Base-by-base conservation (phyloP, 2,113 vertebrate genomes). In the Bambusicola thoracicus region DNA sequence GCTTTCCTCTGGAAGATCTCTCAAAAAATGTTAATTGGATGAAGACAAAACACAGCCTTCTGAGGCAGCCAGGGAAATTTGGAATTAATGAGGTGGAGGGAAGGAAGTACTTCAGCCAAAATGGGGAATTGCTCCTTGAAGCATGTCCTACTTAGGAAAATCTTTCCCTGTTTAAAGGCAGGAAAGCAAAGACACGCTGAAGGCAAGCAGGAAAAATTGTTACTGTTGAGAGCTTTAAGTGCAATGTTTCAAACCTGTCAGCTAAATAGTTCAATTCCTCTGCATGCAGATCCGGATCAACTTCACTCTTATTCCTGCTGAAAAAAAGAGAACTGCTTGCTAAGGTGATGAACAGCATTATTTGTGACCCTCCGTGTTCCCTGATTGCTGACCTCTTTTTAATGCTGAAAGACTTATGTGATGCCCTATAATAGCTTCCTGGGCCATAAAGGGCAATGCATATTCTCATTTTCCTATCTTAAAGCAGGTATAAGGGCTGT, bases 31-130 rank as follows among this genome's bases (percentile, higher is more conserved):
- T 55, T 55, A 55, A 55, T 81, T 75, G 51, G 16, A 41, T 18
- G 10, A 86, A 85, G 72, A 56, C 27, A 38, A 75, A 92, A 36
- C 41, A 7, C 7, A 49, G 30, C 25, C 21, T 81, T 70, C 67
- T 11, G 63, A 85, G 79, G 61, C 55, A 81, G 40, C 79, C 46
- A 40, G 55, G 87, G 58, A 76, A 89, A 85, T 48, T 16, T 74
- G 32, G 61, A 40, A 30, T 83, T 59, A 61, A 68, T 56, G 72
- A 59, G n/a, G 41, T 41, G 46, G 19, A 87, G 76, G 80, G 68
- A 85, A 94, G 81, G 85, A 96, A 81, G 59, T 51, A 34, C 49
- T 90, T 72, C 24, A 75, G 41, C 40, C 89, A 25, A 75, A 86
- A 53, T 25, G 55, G 6, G 38, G 44, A 90, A 22, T 41, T 80